Evolutionary conservation across 1,140 invertebrate species (phyloP), one percentile per base, ranked within the genome.

Genomic region (Apis dorsata): DNA sequence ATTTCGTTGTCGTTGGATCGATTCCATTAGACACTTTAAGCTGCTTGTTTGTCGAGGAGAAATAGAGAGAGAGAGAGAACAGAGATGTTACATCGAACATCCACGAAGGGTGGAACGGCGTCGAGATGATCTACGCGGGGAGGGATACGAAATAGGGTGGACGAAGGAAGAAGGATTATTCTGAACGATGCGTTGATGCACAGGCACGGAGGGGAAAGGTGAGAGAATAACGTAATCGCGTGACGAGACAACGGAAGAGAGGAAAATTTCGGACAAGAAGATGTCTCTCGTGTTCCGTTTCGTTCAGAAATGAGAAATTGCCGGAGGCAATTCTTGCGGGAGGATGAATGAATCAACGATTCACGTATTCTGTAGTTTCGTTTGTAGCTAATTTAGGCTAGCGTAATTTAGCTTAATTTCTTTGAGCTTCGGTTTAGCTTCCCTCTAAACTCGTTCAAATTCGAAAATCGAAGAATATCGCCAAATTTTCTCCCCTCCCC

Each of bases 1-100:
- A 84, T 89, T 85, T 87, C 82, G 78, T 82, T 86, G 87, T 87
- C 82, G 78, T 82, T 86, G 87, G 88, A 89, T 90, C 88, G 91
- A 92, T 92, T 92, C 89, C 88, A 92, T 93, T 92, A 92, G 85
- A 83, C 71, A 79, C 77, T 79, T 34, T 73, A 79, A 34, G 81
- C 79, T 74, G 84, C 87, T 87, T 81, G 88, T 89, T 85, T 62
- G 83, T 84, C 84, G 86, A 88, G 85, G 76, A 79, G 79, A 77
- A 49, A 84, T 81, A 81, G 81, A 74, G 84, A 79, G 77, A 66
- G 68, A 74, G 84, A 79, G 77, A 66, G 69, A 55, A 53, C 15
- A 66, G 21, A 62, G 79, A 86, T 89, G 89, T 91, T 92, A 91
- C 90, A 87, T 81, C 75, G 78, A 90, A 89, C 87, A 90, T 81